Evolutionary conservation across 2,888 invertebrate genomes (phyloP), one percentile per base, ranked within the genome.

Genomic region (Parthenolecanium corni): DNA sequence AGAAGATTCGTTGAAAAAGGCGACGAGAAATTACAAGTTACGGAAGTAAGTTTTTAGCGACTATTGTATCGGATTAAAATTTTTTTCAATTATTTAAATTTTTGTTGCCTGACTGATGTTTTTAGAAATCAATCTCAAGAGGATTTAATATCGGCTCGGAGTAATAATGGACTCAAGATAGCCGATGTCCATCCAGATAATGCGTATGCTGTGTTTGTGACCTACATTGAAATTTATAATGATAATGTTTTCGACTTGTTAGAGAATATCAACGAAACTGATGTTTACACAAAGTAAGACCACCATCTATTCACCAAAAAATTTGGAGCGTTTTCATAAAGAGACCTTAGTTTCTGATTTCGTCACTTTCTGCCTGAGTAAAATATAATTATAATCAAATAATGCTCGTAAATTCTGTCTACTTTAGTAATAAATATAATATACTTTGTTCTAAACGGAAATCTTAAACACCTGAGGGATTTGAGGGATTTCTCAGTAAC

Each of bases 201-300:
- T 70, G 83, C 84, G 68, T 94, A 86, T 73, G 82, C 88, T 3
- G 88, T 97, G 1, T 98, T 97, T 74, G 84, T 97, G 0, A 91
- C 92, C 0, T 96, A 94, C 71, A 82, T 95, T 62, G 96, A 97
- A 76, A 88, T 97, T 68, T 97, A 97, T 75, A 97, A 97, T 73
- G 96, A 98, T 72, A 86, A 83, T 71, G 91, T 96, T 1, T 97
- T 88, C 74, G 98, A 98, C 78, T 79, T 98, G 54, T 78, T 99
- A 2, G 97, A 98, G 73, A 93, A 94, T 62, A 65, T 71, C 5
- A 66, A 70, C 3, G 70, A 72, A 61, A 83, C 84, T 2, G 81
- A 81, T 54, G 76, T 80, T 31, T 75, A 72, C 71, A 76, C 77
- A 52, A 83, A 77, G 81, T 81, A 72, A 49, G 49, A 18, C 20